Evolutionary conservation across 1,140 invertebrate genomes (phyloP), one percentile per base, ranked within the genome.

Genomic region (Aradophagus sp.): DNA sequence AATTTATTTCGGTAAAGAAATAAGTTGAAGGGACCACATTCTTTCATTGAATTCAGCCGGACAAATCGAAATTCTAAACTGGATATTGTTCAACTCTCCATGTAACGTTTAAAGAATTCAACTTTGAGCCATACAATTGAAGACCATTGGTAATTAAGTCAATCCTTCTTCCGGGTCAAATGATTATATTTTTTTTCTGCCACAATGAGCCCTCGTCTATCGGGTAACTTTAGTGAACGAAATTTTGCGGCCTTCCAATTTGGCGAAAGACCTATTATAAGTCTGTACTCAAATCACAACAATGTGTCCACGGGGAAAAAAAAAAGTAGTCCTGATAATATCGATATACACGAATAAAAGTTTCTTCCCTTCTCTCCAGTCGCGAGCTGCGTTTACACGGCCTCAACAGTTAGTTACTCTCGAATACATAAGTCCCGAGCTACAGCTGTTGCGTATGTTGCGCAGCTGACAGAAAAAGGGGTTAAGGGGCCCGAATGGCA

Each of bases 381-480:
- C 65, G 63, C 56, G 59, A 44, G 61, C 52, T 44, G 38, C 62
- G 61, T 68, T 65, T 69, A 68, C 66, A 59, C 14, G 47, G 53
- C 58, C 55, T 66, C 69, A 70, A 68, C 69, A 62, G 65, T 69
- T 65, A 75, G 58, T 61, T 62, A 65, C 70, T 68, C 50, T 53
- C 38, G 69, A 77, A 73, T 47, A 65, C 65, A 62, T 65, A 67
- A 69, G 70, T 70, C 62, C 65, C 39, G 59, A 71, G 74, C 70
- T 78, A 84, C 83, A 86, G 83, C 82, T 85, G 84, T 82, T 79
- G 65, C 80, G 77, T 71, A 73, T 74, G 47, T 69, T 56, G 67
- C 67, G 80, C 82, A 84, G 82, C 82, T 83, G 82, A 83, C 78
- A 72, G 69, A 61, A 76, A 83, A 86, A 83, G 83, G 80, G 84